Conservation (phyloP, 2,888 invertebrate species). For the Troides oblongomaculatus region DNA sequence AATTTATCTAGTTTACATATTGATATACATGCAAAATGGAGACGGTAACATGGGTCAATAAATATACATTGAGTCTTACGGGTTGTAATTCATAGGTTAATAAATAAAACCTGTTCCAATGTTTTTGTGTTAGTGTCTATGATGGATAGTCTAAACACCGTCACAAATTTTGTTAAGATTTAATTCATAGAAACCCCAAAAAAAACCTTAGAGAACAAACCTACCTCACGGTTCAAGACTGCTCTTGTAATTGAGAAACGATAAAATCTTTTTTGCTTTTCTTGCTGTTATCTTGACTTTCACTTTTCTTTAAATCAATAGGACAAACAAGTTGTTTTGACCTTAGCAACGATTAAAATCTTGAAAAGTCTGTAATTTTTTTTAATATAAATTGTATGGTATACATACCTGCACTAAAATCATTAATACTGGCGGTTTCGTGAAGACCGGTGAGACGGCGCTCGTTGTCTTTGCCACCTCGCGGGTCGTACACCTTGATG, state of each 20-base stretch:
- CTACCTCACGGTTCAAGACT: neutral
- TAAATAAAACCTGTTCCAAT: neutral
- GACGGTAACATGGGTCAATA: neutral
- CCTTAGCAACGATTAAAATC: too few species aligned
- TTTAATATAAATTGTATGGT: neutral
- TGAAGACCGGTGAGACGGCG: conserved; percentile 95
- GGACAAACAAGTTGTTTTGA: neutral
- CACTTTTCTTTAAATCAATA: neutral
- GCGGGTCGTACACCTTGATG: conserved; percentile 97
- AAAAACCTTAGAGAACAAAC: neutral
- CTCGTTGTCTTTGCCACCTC: conserved; percentile 97
- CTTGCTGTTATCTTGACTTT: neutral
- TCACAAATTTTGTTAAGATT: neutral
- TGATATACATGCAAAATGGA: neutral
- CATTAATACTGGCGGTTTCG: conserved; percentile 98
- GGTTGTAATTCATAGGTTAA: neutral
- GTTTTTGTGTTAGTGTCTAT: neutral
- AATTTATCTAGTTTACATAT: too few species aligned
- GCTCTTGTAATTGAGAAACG: neutral
- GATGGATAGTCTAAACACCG: neutral
- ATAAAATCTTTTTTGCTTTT: neutral
- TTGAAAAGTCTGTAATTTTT: neutral
- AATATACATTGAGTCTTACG: neutral
- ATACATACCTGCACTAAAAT: conserved; percentile 90
- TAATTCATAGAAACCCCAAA: neutral